Base-by-base conservation (phyloP, 2,797 vertebrate species). In the Staurois parvus region DNA sequence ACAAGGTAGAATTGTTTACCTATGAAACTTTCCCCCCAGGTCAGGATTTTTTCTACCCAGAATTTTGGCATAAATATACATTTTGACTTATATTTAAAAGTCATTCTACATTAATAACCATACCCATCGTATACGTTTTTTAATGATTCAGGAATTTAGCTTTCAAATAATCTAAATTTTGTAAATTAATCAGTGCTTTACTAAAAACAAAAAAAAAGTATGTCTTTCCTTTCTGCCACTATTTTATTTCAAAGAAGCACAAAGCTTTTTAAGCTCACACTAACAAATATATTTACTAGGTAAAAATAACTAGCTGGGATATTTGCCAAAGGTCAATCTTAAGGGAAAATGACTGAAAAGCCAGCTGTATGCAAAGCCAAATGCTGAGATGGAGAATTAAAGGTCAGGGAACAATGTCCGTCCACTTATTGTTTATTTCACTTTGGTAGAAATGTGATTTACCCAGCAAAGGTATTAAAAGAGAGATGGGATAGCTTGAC, bases 351-450 rank as follows among this genome's bases (percentile, higher is more conserved):
- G 30, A 73, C 30, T 56, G 59, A 83, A 86, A 40, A 79, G 80
- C 79, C 85, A 86, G 67, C 74, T 78, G 37, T 87, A 83, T 87
- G 75, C 76, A 87, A 83, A 87, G 85, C 62, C 48, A 67, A 78
- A 79, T 83, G 56, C 24, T 30, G 74, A 73, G 80, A 83, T 73
- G 69, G 29, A 73, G 76, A 79, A 83, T 87, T 74, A 87, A 87
- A 87, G 85, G 81, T 87, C 81, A 83, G 10, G 69, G 59, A 69
- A 87, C 76, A 87, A 74, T 86, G 68, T 79, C 80, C 68, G 85
- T 70, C 45, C 70, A 59, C 82, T 72, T 83, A 74, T 87, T 87
- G 85, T 83, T 79, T 87, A 62, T 67, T 83, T 83, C 21, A 34
- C 42, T 87, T 87, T 79, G 76, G 85, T 59, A 83, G 69, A 83